These are phyloP conservation scores for Oxyruncus cristatus DNA, from an alignment of 2,113 vertebrate genomes.

Conservation along the genomic window DNA sequence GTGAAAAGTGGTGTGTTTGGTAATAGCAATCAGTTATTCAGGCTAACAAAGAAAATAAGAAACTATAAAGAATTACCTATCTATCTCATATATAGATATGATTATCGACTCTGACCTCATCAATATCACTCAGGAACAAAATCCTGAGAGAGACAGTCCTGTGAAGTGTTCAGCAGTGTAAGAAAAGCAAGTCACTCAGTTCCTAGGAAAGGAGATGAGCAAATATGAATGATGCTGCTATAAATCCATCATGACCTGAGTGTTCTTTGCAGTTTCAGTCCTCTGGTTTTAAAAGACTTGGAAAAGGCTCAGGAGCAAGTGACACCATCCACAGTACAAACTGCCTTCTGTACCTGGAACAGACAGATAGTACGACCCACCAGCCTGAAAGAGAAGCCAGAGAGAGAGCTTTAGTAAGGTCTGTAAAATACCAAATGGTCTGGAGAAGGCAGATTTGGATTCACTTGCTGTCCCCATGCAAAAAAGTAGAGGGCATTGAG, in stretches of 20 bases:
- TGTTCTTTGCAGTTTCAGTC: background rate
- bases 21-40: background rate
- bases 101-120: background rate
- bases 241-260: background rate
- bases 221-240: background rate
- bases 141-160: background rate
- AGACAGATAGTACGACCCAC: background rate
- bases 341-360: background rate
- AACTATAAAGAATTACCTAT: background rate
- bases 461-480: background rate
- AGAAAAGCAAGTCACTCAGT: background rate
- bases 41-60: background rate
- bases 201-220: background rate
- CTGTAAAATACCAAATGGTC: background rate
- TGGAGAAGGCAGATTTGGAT: background rate
- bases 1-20: background rate
- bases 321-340: background rate
- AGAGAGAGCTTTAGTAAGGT: background rate
- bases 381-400: background rate
- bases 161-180: background rate
- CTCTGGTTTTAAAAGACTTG: background rate
- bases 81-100: fast-evolving
- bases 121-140: background rate
- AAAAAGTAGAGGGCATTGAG: background rate
- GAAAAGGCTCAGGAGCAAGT: background rate